Base-by-base conservation (phyloP, 1,140 invertebrate genomes). In the Drosophila santomea region DNA sequence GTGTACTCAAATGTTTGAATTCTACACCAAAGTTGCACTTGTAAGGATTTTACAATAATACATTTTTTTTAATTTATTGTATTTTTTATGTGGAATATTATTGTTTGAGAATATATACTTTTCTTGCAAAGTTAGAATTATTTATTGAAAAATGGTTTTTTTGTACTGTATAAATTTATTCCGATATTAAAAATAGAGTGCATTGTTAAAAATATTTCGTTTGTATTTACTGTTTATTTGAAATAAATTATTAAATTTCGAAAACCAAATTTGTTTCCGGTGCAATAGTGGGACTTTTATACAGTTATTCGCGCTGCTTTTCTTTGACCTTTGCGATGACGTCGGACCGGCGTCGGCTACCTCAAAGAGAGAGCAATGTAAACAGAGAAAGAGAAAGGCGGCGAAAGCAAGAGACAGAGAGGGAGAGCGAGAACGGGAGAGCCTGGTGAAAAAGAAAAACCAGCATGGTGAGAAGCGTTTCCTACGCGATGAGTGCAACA, bases 321-420 rank as follows among this genome's bases (percentile, higher is more conserved):
- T 41, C 59, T 69, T 54, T 80, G 80, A 75, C 80, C 80, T 84
- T 84, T 83, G 62, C 75, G 76, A 80, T 84, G 80, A 84, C 80
- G 80, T 84, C 60, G 79, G 51, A 59, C 47, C 68, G 54, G 51
- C 61, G 47, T 51, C 71, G 25, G 7, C 38, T 20, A 45, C 23
- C 47, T n/a, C 36, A 59, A 23, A 6, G 25, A 20, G 7, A 66
- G 28, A 62, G 74, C 59, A 74, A 74, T 69, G 72, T 82, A 78
- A 83, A 80, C 58, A 80, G 54, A 66, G 57, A 56, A 43, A 74
- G 73, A 72, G 44, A 50, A 44, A 63, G 64, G 48, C 69, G n/a
- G 51, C 14, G 35, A 63, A 32, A 15, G 43, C 14, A 25, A 23
- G 23, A 56, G 12, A 36, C 5, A 52, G 32, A 50, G 35, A 32